Evolutionary conservation across 2,888 invertebrate species (phyloP), one percentile per base, ranked within the genome.

Genomic region (Drosophila dives): DNA sequence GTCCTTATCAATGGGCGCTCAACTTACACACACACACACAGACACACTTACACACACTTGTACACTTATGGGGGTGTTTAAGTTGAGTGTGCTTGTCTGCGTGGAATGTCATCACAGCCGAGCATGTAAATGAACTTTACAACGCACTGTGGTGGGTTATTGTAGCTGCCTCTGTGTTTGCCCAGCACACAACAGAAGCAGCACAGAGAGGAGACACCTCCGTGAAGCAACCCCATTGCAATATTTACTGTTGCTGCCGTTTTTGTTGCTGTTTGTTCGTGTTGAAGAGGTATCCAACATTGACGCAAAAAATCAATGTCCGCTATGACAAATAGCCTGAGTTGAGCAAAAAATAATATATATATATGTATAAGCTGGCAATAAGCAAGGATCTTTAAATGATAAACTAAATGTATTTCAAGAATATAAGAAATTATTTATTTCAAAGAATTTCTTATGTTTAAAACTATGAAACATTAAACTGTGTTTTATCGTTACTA

Each of bases 41-140:
- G 50, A 69, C 56, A 62, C 36, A 55, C 51, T 48, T 26, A 63
- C 53, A 50, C 38, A 40, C 20, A 42, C 29, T 38, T 23, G 51
- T 10, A 38, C 55, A 69, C 49, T 69, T 56, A 64, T 66, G 62
- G 59, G 72, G 73, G 70, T 74, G 64, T 67, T 72, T 65, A 36
- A 56, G 62, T 58, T 74, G 51, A 45, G 58, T 45, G 66, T 58
- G 67, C 68, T 60, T 72, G 67, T 70, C 58, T 72, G 81, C 67
- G 74, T 73, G 63, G 77, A 90, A 88, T 89, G 90, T 89, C 89
- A 89, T 85, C 85, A 88, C 76, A 83, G 83, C 77, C 49, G 60
- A 74, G 75, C 91, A 89, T 90, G 90, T 90, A 90, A 90, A 90
- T 90, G 90, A 90, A 90, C 89, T 90, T 87, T 90, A 77, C 79